Percentiles rank a stretch among this genome's conserved stretches.
Evolutionary conservation across 2,888 invertebrate species (phyloP).

Genomic region (Drosophila ochracea): DNA sequence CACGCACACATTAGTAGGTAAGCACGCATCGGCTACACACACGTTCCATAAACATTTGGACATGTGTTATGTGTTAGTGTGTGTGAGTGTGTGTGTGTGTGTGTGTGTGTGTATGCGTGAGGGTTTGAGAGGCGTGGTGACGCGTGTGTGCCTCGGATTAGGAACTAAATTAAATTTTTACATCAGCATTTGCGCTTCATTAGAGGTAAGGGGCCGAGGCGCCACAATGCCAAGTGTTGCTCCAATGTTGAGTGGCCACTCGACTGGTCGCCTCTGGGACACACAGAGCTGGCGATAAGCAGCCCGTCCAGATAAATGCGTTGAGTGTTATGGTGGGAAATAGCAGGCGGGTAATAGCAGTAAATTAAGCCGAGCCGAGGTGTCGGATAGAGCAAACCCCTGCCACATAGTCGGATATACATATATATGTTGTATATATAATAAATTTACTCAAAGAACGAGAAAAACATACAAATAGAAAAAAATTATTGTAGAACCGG

Average conservation of each 20-base stretch:
- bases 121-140: slow-evolving; percentile 29
- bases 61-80: slow-evolving; percentile 24
- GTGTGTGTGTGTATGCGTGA: not conserved
- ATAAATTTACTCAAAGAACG: slow-evolving; percentile 14
- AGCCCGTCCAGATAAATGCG: slow-evolving; percentile 64
- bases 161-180: slow-evolving; percentile 79
- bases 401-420: slow-evolving; percentile 9
- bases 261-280: slow-evolving; percentile 66
- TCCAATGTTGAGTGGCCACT: slow-evolving; percentile 61
- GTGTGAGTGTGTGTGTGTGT: not conserved
- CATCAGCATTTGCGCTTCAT: slow-evolving; percentile 80
- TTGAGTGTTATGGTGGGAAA: slow-evolving; percentile 71
- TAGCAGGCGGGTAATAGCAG: slow-evolving; percentile 36
- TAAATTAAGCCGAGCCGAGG: slow-evolving; percentile 47
- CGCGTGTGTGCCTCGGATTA: slow-evolving; percentile 66
- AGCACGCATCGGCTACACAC: slow-evolving; percentile 72
- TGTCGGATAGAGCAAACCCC: slow-evolving; percentile 30
- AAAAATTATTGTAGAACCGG: slow-evolving; percentile 12
- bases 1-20: slow-evolving; percentile 76
- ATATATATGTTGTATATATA: slow-evolving; percentile 5
- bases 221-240: slow-evolving; percentile 65
- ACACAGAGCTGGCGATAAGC: slow-evolving; percentile 42
- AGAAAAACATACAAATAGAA: slow-evolving; percentile 9
- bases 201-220: slow-evolving; percentile 60
- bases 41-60: slow-evolving; percentile 78